Base-by-base conservation (phyloP, 2,113 vertebrate genomes). In the Macquaria ambigua region DNA sequence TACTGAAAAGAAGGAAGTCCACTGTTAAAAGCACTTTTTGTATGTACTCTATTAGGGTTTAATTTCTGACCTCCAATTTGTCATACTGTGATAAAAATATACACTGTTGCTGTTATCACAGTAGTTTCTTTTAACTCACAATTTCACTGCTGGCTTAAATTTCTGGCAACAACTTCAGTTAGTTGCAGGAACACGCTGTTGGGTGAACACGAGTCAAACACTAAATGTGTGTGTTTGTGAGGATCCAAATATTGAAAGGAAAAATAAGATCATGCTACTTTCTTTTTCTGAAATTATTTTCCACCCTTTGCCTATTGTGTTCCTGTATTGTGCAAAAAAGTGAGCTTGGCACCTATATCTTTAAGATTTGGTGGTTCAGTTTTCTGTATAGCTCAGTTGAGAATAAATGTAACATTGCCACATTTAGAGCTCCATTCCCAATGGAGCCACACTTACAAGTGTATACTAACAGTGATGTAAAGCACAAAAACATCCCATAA, bases 51-150 rank as follows among this genome's bases (percentile, higher is more conserved):
- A 34, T 74, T 80, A 34, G 18, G 25, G 3, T 68, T 77, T 41
- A 5, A 53, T 81, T 71, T 81, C 52, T 90, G 81, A 82, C 84
- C 80, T 74, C 55, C 0, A 62, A 71, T 86, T 87, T 83, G 63
- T 79, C 55, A 83, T 0, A 67, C 21, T 74, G 12, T 56, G 12
- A 34, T 87, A 71, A 74, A 84, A 86, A 85, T 67, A 84, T 2
- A 82, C 52, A 20, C 72, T 70, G 16, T 59, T 53, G 21, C 16
- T 50, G 31, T 59, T 37, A 80, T 55, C 55, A 84, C 46, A 69
- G 61, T 55, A 18, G 3, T 68, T 81, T 73, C 15, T 77, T 79
- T 85, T 50, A n/a, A 43, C 8, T 78, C 9, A 48, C 31, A 58
- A 4, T 48, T 77, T 50, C 31, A n/a, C 52, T 16, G 48, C 69